Evolutionary conservation across 2,888 invertebrate species (phyloP), one percentile per base, ranked within the genome.

Genomic region (Lycaena phlaeas): DNA sequence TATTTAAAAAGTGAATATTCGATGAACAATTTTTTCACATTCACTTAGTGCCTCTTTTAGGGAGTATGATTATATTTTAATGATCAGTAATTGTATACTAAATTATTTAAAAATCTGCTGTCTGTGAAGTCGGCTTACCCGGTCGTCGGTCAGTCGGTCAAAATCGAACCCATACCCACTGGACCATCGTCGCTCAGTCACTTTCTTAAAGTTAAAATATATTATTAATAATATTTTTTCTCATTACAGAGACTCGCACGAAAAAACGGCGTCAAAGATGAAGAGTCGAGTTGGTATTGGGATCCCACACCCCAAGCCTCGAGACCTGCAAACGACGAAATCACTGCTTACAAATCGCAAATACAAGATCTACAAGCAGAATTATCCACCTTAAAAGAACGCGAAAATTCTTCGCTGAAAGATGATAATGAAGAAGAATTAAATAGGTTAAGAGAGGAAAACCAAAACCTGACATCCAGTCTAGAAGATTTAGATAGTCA

Each of bases 401-500:
- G 65, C 43, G 66, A 71, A 36, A 68, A 69, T 42, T n/a, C n/a
- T n/a, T n/a, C n/a, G n/a, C 15, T 64, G n/a, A 61, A 58, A 49
- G 53, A 59, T 14, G 63, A 64, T 26, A 42, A 51, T 2, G 65
- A 76, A 15, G 79, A 77, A 31, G 87, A 87, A 61, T 57, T 88
- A 10, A 58, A 61, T 1, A 75, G 84, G 27, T 66, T 90, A 0
- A 75, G 82, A 53, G 84, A 86, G 55, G 88, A 89, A 58, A 88
- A 89, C 48, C 77, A 73, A 49, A 85, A 85, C 46, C 73, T 90
- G 12, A 81, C 86, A 11, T 61, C 65, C 3, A 89, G 85, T 52
- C 71, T 94, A 40, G 92, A 92, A 53, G 92, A 92, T 59, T 68
- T 94, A 51, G 93, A 94, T 57, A 85, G 68, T 34, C 92, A 93